Percentiles rank a stretch among this genome's conserved stretches.
phyloP scores from a whole-genome alignment of 2,888 invertebrate species.

The Acleris laterana region DNA sequence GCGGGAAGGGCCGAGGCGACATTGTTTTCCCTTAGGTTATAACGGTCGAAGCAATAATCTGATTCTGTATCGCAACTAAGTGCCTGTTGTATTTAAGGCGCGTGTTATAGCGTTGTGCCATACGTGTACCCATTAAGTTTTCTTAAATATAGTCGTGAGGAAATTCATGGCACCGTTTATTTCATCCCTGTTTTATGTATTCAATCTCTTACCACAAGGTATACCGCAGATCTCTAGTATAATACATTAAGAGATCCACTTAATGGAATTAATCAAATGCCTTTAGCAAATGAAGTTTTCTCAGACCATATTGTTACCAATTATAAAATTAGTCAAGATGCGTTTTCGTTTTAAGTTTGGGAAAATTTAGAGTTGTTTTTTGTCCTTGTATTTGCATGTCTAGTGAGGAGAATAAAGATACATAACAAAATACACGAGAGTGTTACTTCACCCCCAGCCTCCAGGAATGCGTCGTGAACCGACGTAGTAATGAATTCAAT shows the following conservation, averaged over 20 bases:
- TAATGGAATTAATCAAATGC: conserved; percentile 18
- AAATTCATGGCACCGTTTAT: conserved; percentile 33
- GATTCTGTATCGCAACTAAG: conserved; percentile 54
- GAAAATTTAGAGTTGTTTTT: conserved; percentile 64
- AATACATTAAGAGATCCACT: conserved; percentile 31
- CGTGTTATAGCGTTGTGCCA: conserved; percentile 60
- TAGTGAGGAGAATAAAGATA: conserved; percentile 81
- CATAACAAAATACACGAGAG: conserved; percentile 55
- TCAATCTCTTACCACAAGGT: conserved; percentile 60
- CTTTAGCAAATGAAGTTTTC: conserved; percentile 46
- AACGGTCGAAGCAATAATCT: conserved; percentile 48
- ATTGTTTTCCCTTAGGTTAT: conserved; percentile 29
- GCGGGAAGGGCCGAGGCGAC: conserved; percentile 57
- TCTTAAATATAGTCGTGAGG: conserved; percentile 29
- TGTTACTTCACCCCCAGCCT: conserved; percentile 28
- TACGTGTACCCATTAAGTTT: conserved; percentile 47
- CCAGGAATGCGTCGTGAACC: conserved; percentile 19
- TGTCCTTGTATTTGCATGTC: conserved; percentile 78
- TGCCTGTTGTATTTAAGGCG: conserved; percentile 66
- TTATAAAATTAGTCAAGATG: conserved; percentile 56
- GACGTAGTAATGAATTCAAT: conserved; percentile 40
- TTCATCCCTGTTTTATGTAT: conserved; percentile 40
- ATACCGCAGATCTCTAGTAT: conserved; percentile 52
- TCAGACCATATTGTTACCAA: conserved; percentile 74
- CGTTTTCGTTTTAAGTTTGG: conserved; percentile 61